Evolutionary conservation across 2,888 invertebrate species (phyloP), one percentile per base, ranked within the genome.

Genomic region (Callinectes sapidus): DNA sequence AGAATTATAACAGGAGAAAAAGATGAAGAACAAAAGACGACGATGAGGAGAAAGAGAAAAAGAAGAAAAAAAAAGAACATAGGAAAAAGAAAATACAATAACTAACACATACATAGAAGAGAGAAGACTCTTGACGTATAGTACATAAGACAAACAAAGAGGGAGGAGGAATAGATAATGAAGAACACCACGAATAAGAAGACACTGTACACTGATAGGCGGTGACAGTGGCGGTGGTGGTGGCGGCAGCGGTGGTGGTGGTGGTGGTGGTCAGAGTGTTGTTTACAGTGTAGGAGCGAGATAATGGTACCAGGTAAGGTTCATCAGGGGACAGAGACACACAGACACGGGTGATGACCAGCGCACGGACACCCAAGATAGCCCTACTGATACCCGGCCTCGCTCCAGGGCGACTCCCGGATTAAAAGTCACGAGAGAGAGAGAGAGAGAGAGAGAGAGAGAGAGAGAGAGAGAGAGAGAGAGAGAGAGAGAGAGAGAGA

Each of bases 291-390:
- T 28, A 23, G 32, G 39, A 55, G 42, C 16, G 66, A 89, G 89
- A 89, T 89, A 89, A 66, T 89, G 89, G 66, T 89, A 66, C 89
- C 61, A 66, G 89, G 89, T 89, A 66, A 66, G 66, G 89, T 66
- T 89, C 89, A 61, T 89, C 89, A 66, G 66, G 89, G 89, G n/a
- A 54, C 18, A n/a, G 89, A 89, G 18, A 89, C 35, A 48, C 42
- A 66, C 89, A 3, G 66, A 89, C 61, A 39, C 89, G 42, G 66
- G 66, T 87, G 87, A 48, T 35, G 89, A 89, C 66, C 61, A 35
- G 32, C 89, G n/a, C 89, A n/a, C 66, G 39, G 42, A 61, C 39
- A 66, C 89, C 61, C 32, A 3, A 66, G 89, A 89, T 89, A 89
- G 32, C 89, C 89, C 66, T 32, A 55, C 16, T 23, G 89, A 89